Conservation (phyloP, 2,888 invertebrate genomes). For the Phengaris alcon region DNA sequence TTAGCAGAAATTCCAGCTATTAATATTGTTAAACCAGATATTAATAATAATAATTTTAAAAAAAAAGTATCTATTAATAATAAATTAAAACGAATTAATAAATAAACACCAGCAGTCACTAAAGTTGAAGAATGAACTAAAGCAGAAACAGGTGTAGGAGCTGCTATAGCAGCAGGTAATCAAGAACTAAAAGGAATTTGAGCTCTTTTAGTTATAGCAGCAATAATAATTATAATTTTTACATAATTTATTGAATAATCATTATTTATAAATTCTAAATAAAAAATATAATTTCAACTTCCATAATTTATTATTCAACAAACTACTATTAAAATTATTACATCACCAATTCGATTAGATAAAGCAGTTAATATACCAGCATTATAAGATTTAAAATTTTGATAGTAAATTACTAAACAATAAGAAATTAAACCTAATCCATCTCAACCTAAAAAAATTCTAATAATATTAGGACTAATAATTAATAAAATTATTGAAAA, state of each 20-base stretch:
- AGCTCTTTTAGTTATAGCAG: constrained; percentile 87
- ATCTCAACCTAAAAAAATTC: constrained; percentile 86
- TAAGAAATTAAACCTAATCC: constrained; percentile 85
- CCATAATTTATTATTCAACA: constrained; percentile 78
- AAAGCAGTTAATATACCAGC: constrained; percentile 85
- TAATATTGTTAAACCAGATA: constrained; percentile 80
- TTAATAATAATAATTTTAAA: constrained; percentile 73
- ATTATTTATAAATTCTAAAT: constrained; percentile 71
- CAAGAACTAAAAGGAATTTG: constrained; percentile 90
- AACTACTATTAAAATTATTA: constrained; percentile 81
- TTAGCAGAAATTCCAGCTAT: constrained; percentile 79
- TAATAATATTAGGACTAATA: constrained; percentile 84
- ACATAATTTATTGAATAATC: constrained; percentile 65
- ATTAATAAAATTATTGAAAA: constrained; percentile 83
- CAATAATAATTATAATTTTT: constrained; percentile 68
- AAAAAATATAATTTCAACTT: constrained; percentile 76
- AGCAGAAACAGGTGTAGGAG: constrained; percentile 81
- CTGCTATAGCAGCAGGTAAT: constrained; percentile 86
- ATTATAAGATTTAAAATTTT: constrained; percentile 83
- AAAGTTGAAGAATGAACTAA: constrained; percentile 85
- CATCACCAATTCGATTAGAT: constrained; percentile 87
- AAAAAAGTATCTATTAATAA: constrained; percentile 64
- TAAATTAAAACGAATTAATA: constrained; percentile 84
- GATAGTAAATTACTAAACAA: constrained; percentile 86
- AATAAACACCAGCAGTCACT: constrained; percentile 87